Evolutionary conservation across 2,888 invertebrate genomes (phyloP).

Genomic region (Aspidapion aeneum): DNA sequence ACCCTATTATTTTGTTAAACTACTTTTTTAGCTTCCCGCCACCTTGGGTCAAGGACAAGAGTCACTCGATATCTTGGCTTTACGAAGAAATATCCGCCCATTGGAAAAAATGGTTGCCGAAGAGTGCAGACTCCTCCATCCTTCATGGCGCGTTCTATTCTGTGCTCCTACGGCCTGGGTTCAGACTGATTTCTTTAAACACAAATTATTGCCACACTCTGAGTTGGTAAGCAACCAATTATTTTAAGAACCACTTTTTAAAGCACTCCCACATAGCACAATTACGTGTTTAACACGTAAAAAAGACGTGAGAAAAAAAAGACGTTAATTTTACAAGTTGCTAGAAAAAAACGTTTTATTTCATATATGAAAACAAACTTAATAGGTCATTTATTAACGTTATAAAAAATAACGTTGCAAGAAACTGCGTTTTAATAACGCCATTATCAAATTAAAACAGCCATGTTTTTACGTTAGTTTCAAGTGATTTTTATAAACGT

Average conservation of each 20-base stretch:
- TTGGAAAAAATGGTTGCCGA: constrained; percentile 89
- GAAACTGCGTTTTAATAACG: too few species aligned
- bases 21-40: constrained; percentile 82
- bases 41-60: constrained; percentile 75
- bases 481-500: too few species aligned
- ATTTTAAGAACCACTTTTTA: constrained; percentile 1
- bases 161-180: constrained; percentile 81
- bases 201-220: constrained; percentile 94
- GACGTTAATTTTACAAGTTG: too few species aligned
- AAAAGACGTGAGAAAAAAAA: too few species aligned
- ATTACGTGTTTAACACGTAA: too few species aligned
- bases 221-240: constrained; percentile 66
- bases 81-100: constrained; percentile 83
- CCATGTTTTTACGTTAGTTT: too few species aligned
- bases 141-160: constrained; percentile 89
- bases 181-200: constrained; percentile 87
- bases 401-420: too few species aligned
- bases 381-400: too few species aligned
- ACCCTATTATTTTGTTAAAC: too few species aligned
- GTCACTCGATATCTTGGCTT: constrained; percentile 84
- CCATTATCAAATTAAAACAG: too few species aligned
- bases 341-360: too few species aligned
- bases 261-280: background rate
- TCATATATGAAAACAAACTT: too few species aligned
- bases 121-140: constrained; percentile 74